These are phyloP conservation scores for Pocillopora damicornis DNA, from an alignment of 64 coral and sea anemone genomes.

Conservation along the genomic window DNA sequence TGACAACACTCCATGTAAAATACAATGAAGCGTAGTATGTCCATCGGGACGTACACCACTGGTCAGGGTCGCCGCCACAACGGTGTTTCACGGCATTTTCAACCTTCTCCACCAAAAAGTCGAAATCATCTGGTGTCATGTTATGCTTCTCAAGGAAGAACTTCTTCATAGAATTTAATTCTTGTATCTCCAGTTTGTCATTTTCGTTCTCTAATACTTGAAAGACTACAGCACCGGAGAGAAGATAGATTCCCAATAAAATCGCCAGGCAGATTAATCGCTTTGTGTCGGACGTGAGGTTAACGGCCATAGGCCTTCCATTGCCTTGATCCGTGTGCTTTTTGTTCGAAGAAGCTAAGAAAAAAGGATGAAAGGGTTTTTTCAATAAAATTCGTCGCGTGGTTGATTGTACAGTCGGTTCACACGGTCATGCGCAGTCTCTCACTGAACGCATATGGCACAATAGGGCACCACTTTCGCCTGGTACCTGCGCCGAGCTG, in stretches of 20 bases:
- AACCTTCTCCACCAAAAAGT: conserved; percentile 63
- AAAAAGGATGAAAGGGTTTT: not conserved
- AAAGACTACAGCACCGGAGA: conserved; percentile 79
- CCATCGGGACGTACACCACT: conserved; percentile 87
- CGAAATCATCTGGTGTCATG: conserved; percentile 75
- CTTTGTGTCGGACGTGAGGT: conserved; percentile 70
- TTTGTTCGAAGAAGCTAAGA: not conserved
- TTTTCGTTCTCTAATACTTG: conserved; percentile 92
- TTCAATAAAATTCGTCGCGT: not conserved
- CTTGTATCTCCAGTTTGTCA: conserved; percentile 54
- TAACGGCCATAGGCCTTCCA: conserved; percentile 83
- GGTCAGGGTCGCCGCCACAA: conserved; percentile 63
- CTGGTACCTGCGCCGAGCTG: conserved; percentile 5
- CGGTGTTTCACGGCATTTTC: conserved; percentile 72
- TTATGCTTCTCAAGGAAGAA: conserved; percentile 63
- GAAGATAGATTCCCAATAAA: conserved; percentile 75
- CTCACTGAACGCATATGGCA: not conserved
- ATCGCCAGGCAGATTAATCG: conserved; percentile 62
- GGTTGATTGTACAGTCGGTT: not conserved
- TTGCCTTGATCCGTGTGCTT: conserved; percentile 19
- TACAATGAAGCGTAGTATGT: conserved; percentile 90
- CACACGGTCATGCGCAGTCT: not conserved
- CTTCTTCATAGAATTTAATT: conserved; percentile 72
- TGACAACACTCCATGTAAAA: conserved; percentile 91
- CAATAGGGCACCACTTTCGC: conserved; percentile 25